phyloP scores from a whole-genome alignment of 2,113 vertebrate genomes.

The Gallinago jamesoni region DNA sequence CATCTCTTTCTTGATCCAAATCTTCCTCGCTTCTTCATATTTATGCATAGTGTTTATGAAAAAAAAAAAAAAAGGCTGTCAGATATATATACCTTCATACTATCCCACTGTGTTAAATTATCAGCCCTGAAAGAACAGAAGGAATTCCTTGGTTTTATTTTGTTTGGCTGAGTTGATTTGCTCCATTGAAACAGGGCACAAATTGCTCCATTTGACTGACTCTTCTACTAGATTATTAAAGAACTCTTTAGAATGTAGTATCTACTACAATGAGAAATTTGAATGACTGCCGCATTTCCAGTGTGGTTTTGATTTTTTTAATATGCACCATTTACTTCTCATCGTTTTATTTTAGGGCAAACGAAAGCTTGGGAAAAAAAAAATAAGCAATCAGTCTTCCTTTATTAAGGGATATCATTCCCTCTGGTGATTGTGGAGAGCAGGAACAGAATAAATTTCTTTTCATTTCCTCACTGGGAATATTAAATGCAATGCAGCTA shows the following conservation, averaged over 20 bases:
- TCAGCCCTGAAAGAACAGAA: neutral
- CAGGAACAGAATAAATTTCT: slow-evolving; percentile 32
- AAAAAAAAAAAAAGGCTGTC: neutral
- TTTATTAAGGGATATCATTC: slow-evolving; percentile 55
- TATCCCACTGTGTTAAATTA: neutral
- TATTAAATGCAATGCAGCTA: slow-evolving; percentile 45
- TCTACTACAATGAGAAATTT: neutral
- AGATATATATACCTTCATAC: neutral
- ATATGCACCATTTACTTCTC: slow-evolving; percentile 35
- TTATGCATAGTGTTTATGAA: neutral
- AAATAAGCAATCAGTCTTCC: slow-evolving; percentile 28
- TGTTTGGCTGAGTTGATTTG: neutral
- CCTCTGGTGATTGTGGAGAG: slow-evolving; percentile 38
- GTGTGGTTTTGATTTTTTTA: neutral
- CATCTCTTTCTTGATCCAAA: neutral
- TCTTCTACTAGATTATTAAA: neutral
- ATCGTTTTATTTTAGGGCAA: slow-evolving; percentile 20
- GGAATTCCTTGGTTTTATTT: neutral
- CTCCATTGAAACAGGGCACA: neutral
- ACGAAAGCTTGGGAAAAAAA: neutral
- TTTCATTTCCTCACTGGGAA: slow-evolving; percentile 58
- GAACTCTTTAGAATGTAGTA: neutral
- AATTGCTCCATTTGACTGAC: neutral
- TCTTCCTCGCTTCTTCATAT: neutral
- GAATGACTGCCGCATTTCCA: neutral